Evolutionary conservation across 2,888 invertebrate species (phyloP), one percentile per base, ranked within the genome.

Genomic region (Xylocampa areola): DNA sequence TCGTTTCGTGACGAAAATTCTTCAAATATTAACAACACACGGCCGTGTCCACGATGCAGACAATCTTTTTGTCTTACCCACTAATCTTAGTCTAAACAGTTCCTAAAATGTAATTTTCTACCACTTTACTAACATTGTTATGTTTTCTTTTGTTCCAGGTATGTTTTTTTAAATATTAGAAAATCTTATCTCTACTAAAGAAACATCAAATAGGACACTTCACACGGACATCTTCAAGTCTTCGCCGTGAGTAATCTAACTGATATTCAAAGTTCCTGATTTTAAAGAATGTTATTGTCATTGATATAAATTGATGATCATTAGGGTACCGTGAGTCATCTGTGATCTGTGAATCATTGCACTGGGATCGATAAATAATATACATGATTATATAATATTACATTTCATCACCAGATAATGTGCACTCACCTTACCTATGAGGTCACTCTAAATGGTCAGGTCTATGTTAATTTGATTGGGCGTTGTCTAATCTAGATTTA

Each of bases 221-320:
- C 5, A 39, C n/a, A 11, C 8, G 29, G 13, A 27, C n/a, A 16
- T 13, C 5, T 16, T n/a, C 14, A 32, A 41, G 16, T 29, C 41
- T 27, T 30, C 16, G 1, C 33, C 30, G 63, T 62, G 39, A 63
- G 49, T 63, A 39, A 57, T 29, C 13, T n/a, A 33, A 19, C 7
- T 41, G 1, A 19, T 41, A 63, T 30, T 5, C 2, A 30, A 37
- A 7, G 2, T 37, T 4, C 36, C 32, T 36, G 27, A 54, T 52
- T 50, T 66, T 27, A 14, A 64, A 51, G 58, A 66, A 71, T 66
- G 59, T 40, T 40, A 25, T 65, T 71, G 73, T 77, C 72, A 77
- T 70, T 60, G 52, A 54, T 60, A 63, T 73, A 68, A 70, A 78
- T 78, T 74, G 58, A 59, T 54, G 21, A 39, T 21, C 45, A 32